Base-by-base conservation (phyloP, 2,797 vertebrate genomes). In the Spinus pinus region DNA sequence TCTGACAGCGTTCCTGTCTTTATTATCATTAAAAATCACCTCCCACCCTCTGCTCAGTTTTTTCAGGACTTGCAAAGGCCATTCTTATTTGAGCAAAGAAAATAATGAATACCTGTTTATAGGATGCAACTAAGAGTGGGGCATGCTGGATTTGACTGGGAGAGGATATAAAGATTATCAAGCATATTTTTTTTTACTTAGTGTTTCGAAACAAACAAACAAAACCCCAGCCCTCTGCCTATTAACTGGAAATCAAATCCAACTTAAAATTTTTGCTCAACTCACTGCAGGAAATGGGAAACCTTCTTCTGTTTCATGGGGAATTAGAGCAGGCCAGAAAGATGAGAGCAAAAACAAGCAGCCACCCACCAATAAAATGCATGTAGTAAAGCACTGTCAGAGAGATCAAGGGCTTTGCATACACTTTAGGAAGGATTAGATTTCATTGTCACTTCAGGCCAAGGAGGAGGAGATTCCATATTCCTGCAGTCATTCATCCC, bases 371-470 rank as follows among this genome's bases (percentile, higher is more conserved):
- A 95, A 65, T 84, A 90, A 87, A 93, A 93, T 11, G 17, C 44
- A 33, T 47, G 71, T 31, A 84, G 81, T 87, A 78, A 90, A 90
- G 70, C 25, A 49, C 62, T 88, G 73, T 84, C 80, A 87, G 71
- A 67, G 60, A 85, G 79, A 95, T 89, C 92, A 95, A 95, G 90
- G 57, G 81, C 69, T 90, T 71, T 89, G 69, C 72, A 51, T 75
- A 49, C 27, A 33, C 81, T 93, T 90, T 65, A 85, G 84, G 81
- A 94, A 91, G 79, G 88, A 82, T 93, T 95, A 27, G 10, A 91
- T 97, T 91, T 94, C 81, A 74, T 87, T 82, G 86, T 92, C 79
- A 87, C 67, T 88, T 92, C 79, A 85, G 79, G 81, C 81, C 65
- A 83, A 64, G 49, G 7, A 81, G 88, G 74, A 95, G 81, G 84